phyloP scores from a whole-genome alignment of 1,140 invertebrate species.

The Anastrepha obliqua region DNA sequence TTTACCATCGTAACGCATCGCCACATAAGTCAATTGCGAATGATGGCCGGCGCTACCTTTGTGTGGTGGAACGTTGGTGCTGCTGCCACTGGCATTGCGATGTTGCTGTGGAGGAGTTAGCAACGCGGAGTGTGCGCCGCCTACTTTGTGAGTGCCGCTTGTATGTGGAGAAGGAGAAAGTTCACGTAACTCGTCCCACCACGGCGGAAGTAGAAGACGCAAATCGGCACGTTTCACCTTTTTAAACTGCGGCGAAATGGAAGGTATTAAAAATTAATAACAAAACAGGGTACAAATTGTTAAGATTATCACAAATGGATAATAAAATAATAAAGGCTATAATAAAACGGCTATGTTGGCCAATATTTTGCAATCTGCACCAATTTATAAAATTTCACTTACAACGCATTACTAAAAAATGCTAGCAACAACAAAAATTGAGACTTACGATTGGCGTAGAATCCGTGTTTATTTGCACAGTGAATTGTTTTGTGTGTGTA shows the following conservation, averaged over 20 bases:
- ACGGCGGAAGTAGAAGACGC: slow-evolving; percentile 92
- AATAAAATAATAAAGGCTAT: no score
- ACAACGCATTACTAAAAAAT: no score
- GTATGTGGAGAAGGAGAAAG: slow-evolving; percentile 64
- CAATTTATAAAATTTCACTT: no score
- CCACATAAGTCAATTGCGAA: slow-evolving; percentile 62
- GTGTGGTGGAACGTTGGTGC: neutral
- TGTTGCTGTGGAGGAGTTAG: slow-evolving; percentile 21
- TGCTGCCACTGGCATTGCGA: neutral
- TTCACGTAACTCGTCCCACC: slow-evolving; percentile 95
- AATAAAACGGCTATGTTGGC: no score
- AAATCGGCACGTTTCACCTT: slow-evolving; percentile 83
- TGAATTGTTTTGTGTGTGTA: slow-evolving; percentile 83
- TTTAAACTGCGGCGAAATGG: slow-evolving; percentile 53
- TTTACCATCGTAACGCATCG: slow-evolving; percentile 66
- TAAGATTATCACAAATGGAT: no score
- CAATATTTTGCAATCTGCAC: no score
- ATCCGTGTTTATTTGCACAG: slow-evolving; percentile 80
- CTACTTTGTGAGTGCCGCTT: neutral
- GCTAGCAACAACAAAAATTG: no score
- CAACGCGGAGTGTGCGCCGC: neutral
- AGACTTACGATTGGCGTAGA: slow-evolving; percentile 56
- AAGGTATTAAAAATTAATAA: no score
- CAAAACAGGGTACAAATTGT: no score
- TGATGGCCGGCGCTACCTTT: slow-evolving; percentile 20